These are phyloP conservation scores for Perca schrenkii DNA, from an alignment of 2,113 vertebrate species.

Conservation along the genomic window DNA sequence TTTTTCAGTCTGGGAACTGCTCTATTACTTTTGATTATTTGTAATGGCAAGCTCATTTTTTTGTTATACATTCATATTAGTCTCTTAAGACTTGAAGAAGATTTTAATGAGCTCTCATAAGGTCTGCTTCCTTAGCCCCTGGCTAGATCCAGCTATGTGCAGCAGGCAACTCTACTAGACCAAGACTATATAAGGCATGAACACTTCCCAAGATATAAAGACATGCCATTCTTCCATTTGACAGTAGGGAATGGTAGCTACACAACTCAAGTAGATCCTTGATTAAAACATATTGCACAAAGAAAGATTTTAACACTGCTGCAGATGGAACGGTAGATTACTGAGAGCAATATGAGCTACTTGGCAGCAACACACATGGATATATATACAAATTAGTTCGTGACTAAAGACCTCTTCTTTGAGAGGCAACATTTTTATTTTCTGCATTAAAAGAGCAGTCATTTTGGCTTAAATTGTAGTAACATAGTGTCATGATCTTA, in stretches of 20 bases:
- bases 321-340: constrained; percentile 36
- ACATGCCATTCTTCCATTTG: constrained; percentile 83
- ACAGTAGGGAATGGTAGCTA: constrained; percentile 68
- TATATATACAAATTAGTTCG: constrained; percentile 15
- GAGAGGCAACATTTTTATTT: constrained; percentile 22
- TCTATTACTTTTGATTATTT: constrained; percentile 71
- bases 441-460: neutral
- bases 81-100: constrained; percentile 71
- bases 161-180: constrained; percentile 74
- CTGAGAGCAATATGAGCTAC: constrained; percentile 30
- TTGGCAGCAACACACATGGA: constrained; percentile 13
- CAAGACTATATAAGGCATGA: constrained; percentile 83
- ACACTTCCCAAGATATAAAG: constrained; percentile 80
- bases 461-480: neutral
- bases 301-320: constrained; percentile 22
- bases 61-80: constrained; percentile 63
- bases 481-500: neutral
- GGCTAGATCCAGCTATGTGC: constrained; percentile 74
- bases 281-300: constrained; percentile 67
- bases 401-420: constrained; percentile 1
- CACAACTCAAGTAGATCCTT: constrained; percentile 54
- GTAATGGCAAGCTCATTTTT: constrained; percentile 50
- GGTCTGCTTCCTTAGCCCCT: constrained; percentile 75
- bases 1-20: constrained; percentile 53
- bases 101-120: constrained; percentile 81